phyloP scores from a whole-genome alignment of 2,888 invertebrate species.

The Ephialtes manifestator region DNA sequence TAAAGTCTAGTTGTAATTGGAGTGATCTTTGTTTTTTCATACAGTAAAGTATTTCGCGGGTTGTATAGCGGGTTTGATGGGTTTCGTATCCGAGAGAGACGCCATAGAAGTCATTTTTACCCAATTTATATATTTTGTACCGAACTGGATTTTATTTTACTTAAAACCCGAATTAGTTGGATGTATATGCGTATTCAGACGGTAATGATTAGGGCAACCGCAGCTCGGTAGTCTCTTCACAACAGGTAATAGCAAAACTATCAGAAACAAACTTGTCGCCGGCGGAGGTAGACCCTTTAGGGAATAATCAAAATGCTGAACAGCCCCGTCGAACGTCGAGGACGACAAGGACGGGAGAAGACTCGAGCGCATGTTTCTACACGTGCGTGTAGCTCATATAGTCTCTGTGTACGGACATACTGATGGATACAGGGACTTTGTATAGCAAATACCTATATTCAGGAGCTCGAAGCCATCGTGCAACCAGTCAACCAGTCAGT shows the following conservation, averaged over 20 bases:
- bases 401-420: conserved; percentile 54
- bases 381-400: neutral
- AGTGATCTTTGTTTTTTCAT: no score
- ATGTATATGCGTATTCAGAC: neutral
- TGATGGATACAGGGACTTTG: conserved; percentile 73
- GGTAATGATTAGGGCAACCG: neutral
- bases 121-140: neutral
- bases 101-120: no score
- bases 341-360: conserved; percentile 30
- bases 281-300: conserved; percentile 54
- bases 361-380: conserved; percentile 33
- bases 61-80: no score
- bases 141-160: neutral
- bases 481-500: conserved; percentile 40
- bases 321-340: conserved; percentile 66
- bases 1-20: no score
- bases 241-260: conserved; percentile 63
- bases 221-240: neutral
- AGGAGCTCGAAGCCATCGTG: conserved; percentile 46
- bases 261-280: conserved; percentile 62
- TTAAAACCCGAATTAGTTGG: neutral
- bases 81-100: no score
- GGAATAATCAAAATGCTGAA: conserved; percentile 72
- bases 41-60: no score
- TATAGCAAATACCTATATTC: conserved; percentile 42